Evolutionary conservation across 2,888 invertebrate species (phyloP), one percentile per base, ranked within the genome.

Genomic region (Sarcophaga carnaria): DNA sequence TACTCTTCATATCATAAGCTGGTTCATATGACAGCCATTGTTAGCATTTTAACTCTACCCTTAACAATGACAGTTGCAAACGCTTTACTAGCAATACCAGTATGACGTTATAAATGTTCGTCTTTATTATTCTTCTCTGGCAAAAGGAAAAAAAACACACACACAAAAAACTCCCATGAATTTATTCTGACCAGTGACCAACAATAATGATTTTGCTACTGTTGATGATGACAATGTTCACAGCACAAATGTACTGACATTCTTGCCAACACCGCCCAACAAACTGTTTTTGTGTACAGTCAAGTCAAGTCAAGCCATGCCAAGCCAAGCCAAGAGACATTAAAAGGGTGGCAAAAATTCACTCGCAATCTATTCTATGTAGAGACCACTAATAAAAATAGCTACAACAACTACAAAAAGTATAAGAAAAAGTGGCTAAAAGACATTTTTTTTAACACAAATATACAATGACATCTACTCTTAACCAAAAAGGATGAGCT

Each of bases 401-500:
- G 54, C 49, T 63, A 64, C 37, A 79, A 20, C 59, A 67, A 67
- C n/a, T 1, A 47, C n/a, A 22, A 22, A 22, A 45, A 67, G 4
- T 17, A 74, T 69, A 63, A 75, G 47, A 75, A 69, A 76, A 70
- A 71, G 25, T 49, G 84, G 80, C 75, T 22, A 22, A 22, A 22
- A 22, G 22, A 22, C 22, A 22, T 22, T 71, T 47, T 71, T 80
- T 62, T 80, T 20, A 60, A 71, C 22, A 66, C 49, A 80, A 80
- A 84, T 67, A 67, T 71, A 84, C 17, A 84, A 71, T 66, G 71
- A 62, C 84, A 80, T 60, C n/a, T 37, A 76, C 60, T 70, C 76
- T 70, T 71, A 75, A 80, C 66, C 64, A 66, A 71, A 66, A 69
- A 47, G 64, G 54, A 80, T 25, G 5, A 60, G 25, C 17, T 12